Evolutionary conservation across 2,113 vertebrate genomes (phyloP).

Genomic region (Nothobranchius kuhntae): DNA sequence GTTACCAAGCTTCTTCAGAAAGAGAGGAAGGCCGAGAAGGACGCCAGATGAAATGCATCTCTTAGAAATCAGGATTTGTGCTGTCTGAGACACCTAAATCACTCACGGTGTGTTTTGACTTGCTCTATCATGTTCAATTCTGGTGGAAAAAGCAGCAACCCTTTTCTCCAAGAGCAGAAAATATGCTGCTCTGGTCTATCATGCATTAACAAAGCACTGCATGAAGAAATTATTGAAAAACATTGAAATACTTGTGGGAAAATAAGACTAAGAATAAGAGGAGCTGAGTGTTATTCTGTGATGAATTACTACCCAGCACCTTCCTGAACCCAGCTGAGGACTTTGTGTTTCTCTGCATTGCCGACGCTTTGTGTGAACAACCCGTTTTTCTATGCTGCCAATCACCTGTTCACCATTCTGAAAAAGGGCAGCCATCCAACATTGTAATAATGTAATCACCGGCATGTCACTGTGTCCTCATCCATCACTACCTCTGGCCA

Average conservation of each 20-base stretch:
- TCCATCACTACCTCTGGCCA: slow-evolving; percentile 67
- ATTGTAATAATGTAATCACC: slow-evolving; percentile 60
- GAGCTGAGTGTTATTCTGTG: slow-evolving; percentile 15
- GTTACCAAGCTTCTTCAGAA: slow-evolving; percentile 52
- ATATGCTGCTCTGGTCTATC: slow-evolving; percentile 14
- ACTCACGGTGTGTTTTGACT: slow-evolving; percentile 27
- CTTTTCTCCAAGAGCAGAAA: neutral
- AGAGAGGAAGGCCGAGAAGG: slow-evolving; percentile 48
- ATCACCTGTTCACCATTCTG: slow-evolving; percentile 49
- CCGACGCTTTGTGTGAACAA: slow-evolving; percentile 36
- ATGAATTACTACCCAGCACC: slow-evolving; percentile 24
- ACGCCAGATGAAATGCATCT: slow-evolving; percentile 61
- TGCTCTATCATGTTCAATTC: slow-evolving; percentile 34
- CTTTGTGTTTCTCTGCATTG: slow-evolving; percentile 40
- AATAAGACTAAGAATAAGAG: too few species aligned
- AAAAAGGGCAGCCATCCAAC: slow-evolving; percentile 49
- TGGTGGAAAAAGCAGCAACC: slow-evolving; percentile 18
- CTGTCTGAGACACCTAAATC: slow-evolving; percentile 43
- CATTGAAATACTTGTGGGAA: neutral
- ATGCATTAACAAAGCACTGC: neutral
- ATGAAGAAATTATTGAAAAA: neutral
- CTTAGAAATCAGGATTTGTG: slow-evolving; percentile 51
- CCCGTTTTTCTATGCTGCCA: slow-evolving; percentile 37
- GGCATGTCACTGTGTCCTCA: slow-evolving; percentile 55
- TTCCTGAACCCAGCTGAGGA: slow-evolving; percentile 28